phyloP scores from a whole-genome alignment of 2,888 invertebrate genomes.

The Drosophila silvestris region DNA sequence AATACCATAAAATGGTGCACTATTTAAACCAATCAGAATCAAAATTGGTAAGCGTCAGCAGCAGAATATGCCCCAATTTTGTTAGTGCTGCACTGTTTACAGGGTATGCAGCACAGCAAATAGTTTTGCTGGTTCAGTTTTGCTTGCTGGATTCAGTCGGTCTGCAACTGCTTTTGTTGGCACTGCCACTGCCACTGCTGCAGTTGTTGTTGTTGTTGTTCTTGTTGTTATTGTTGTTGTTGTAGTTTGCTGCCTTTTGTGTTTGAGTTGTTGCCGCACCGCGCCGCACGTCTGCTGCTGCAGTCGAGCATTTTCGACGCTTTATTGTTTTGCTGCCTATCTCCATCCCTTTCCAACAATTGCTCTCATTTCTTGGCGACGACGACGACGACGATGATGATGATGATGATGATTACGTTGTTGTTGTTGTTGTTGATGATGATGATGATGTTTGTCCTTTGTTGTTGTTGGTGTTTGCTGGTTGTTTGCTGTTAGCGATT shows the following conservation, averaged over 20 bases:
- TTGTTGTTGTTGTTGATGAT: slow-evolving; percentile 31
- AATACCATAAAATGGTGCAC: no score
- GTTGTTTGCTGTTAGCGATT: slow-evolving; percentile 46
- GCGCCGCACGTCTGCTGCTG: slow-evolving; percentile 23
- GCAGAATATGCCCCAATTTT: background rate
- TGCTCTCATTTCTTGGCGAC: slow-evolving; percentile 20
- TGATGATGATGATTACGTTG: slow-evolving; percentile 21
- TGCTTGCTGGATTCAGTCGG: slow-evolving; percentile 35
- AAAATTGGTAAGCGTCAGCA: background rate
- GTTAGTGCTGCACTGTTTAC: background rate
- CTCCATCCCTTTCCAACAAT: background rate
- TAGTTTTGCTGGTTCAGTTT: slow-evolving; percentile 37
- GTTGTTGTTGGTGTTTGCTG: slow-evolving; percentile 24
- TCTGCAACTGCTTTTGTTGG: slow-evolving; percentile 35
- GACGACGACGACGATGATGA: slow-evolving; percentile 3
- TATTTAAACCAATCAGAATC: no score
- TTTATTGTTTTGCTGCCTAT: slow-evolving; percentile 37
- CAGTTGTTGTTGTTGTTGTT: slow-evolving; percentile 7
- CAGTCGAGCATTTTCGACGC: slow-evolving; percentile 31
- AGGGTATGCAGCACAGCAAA: slow-evolving; percentile 37
- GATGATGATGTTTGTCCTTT: slow-evolving; percentile 22
- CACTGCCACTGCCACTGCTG: slow-evolving; percentile 11
- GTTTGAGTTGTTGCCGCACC: slow-evolving; percentile 46
- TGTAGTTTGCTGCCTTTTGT: slow-evolving; percentile 57
- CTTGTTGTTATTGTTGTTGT: slow-evolving; percentile 19